Percentiles rank a stretch among this genome's conserved stretches.
Evolutionary conservation across 2,113 vertebrate species (phyloP).

Genomic region (Bostrychus sinensis): DNA sequence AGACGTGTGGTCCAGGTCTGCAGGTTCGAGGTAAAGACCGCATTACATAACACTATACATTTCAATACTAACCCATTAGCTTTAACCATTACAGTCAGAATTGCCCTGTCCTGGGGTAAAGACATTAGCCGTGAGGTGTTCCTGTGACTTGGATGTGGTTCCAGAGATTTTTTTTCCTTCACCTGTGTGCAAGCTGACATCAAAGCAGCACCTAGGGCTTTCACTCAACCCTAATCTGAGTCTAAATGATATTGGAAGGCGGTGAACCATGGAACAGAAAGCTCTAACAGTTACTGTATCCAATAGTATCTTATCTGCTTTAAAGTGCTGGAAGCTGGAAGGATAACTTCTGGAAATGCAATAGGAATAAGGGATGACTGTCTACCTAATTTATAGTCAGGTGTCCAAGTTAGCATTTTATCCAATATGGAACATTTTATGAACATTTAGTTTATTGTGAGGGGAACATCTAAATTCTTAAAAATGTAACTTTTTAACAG

Average conservation of each 20-base stretch:
- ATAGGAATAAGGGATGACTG: no score
- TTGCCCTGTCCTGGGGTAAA: background rate
- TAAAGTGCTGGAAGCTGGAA: no score
- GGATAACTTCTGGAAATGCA: no score
- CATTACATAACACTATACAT: background rate
- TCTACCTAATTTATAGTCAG: no score
- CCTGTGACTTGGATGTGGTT: slow-evolving; percentile 1
- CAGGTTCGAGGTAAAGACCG: slow-evolving; percentile 88
- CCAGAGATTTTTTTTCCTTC: background rate
- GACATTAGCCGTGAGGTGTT: background rate
- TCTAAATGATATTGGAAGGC: slow-evolving; percentile 1
- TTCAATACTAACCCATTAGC: background rate
- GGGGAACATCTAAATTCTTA: no score
- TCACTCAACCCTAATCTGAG: slow-evolving; percentile 26
- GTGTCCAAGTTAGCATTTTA: no score
- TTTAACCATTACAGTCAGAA: background rate
- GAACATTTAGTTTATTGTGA: no score
- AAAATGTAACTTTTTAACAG: no score
- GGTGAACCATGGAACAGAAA: background rate
- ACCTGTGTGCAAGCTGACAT: slow-evolving; percentile 1
- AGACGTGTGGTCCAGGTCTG: slow-evolving; percentile 91
- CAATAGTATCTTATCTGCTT: no score
- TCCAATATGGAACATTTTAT: no score
- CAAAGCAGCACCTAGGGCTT: slow-evolving; percentile 24
- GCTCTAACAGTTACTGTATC: no score